Conservation (phyloP, 1,140 invertebrate genomes). For the Drosophila hydei region DNA sequence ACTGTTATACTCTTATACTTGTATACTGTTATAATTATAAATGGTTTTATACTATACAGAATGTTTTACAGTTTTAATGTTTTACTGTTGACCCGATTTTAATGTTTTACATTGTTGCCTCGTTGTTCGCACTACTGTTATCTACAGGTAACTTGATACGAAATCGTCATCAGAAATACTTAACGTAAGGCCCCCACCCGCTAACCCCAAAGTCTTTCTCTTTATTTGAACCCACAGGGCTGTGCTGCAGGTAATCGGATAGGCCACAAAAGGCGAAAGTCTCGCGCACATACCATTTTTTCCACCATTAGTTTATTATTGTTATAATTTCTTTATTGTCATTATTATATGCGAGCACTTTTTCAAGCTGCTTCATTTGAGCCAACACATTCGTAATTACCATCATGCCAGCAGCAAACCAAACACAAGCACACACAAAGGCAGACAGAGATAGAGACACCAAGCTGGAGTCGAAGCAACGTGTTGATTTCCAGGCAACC, state of each 20-base stretch:
- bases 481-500: conserved; percentile 73
- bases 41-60: too few species aligned
- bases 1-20: background rate
- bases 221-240: conserved; percentile 21
- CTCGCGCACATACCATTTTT: conserved; percentile 39
- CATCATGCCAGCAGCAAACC: conserved; percentile 35
- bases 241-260: conserved; percentile 67
- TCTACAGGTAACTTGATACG: conserved; percentile 39
- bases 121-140: conserved; percentile 6
- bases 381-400: conserved; percentile 55
- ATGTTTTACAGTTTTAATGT: background rate
- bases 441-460: background rate
- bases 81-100: background rate
- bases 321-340: conserved; percentile 81
- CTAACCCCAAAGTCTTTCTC: conserved; percentile 9
- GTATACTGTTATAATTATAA: background rate
- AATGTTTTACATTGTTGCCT: background rate
- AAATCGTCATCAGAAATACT: conserved; percentile 22
- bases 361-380: conserved; percentile 47
- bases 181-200: conserved; percentile 1
- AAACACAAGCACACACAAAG: conserved; percentile 4
- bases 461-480: conserved; percentile 31
- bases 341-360: conserved; percentile 60
- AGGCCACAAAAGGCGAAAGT: conserved; percentile 71
- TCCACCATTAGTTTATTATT: conserved; percentile 72